phyloP scores from a whole-genome alignment of 2,113 vertebrate genomes.

The Dasyornis broadbenti region DNA sequence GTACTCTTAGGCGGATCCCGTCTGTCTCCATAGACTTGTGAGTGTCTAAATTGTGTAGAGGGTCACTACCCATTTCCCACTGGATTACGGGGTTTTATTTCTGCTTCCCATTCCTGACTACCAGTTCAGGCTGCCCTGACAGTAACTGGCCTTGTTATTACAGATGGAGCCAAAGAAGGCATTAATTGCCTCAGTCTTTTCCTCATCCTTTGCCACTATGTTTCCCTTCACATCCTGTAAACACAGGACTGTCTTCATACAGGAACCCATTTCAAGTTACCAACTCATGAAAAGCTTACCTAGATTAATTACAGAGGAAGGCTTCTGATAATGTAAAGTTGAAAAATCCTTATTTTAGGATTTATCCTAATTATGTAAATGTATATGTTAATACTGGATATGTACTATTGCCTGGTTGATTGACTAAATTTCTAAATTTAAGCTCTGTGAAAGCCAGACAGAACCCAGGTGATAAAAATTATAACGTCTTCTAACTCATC shows the following conservation, averaged over 20 bases:
- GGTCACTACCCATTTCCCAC: neutral
- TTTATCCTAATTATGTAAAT: too few relatives aligned
- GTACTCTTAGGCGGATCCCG: neutral
- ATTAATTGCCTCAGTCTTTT: neutral
- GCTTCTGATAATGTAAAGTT: neutral
- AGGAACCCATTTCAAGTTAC: neutral
- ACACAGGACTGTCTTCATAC: neutral
- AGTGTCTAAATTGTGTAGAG: neutral
- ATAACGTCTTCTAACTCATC: neutral
- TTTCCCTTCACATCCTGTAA: rapidly evolving
- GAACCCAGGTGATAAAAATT: neutral
- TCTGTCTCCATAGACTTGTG: neutral
- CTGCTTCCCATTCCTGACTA: neutral
- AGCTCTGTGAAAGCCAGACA: neutral
- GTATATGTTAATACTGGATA: neutral
- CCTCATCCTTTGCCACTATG: neutral
- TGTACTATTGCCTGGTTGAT: neutral
- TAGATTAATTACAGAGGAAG: neutral
- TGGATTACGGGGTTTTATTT: neutral
- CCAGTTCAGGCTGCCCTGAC: rapidly evolving
- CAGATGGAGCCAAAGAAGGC: neutral
- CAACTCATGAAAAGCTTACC: neutral
- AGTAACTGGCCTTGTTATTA: neutral
- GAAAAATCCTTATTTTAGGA: neutral
- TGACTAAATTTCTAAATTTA: neutral